Evolutionary conservation across 2,113 vertebrate genomes (phyloP), one percentile per base, ranked within the genome.

Genomic region (Bubalus kerabau): DNA sequence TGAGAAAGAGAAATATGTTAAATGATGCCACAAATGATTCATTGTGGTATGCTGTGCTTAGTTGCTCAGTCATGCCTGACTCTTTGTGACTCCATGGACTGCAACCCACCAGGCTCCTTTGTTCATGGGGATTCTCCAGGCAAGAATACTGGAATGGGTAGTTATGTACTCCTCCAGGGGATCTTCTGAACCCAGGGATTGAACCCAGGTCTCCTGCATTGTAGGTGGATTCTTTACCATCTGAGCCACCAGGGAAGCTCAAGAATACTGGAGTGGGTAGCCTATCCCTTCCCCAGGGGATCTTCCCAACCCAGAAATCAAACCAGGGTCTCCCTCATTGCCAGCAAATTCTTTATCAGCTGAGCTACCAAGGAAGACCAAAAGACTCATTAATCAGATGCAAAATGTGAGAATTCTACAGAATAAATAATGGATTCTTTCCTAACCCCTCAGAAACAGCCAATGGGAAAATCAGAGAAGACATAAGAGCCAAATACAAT

Each of bases 41-140:
- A 71, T 12, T 71, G 67, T 23, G 67, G 23, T 40, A 71, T 23
- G 10, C n/a, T 13, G 19, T 71, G 67, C 67, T 40, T 71, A 71
- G 67, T 23, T 6, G 9, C 2, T 71, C 67, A 71, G 67, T 40
- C 0, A 0, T 23, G n/a, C 36, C 67, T 0, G 4, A 6, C n/a
- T 40, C n/a, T 23, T 71, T 71, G 67, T 71, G 67, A 71, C 67
- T 0, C 5, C n/a, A 40, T 40, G 19, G n/a, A 71, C 64, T 71
- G 64, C 19, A 36, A n/a, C n/a, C n/a, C n/a, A 71, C n/a, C 9
- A 36, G n/a, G 67, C 10, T 71, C 10, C 67, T 40, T 23, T 71
- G 19, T 71, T n/a, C n/a, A 23, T 40, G 67, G n/a, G 19, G 67
- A 71, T 40, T 71, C 67, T 71, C 67, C n/a, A 71, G 67, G n/a